Evolutionary conservation across 2,113 vertebrate genomes (phyloP).

Genomic region (Lichenostomus cassidix): DNA sequence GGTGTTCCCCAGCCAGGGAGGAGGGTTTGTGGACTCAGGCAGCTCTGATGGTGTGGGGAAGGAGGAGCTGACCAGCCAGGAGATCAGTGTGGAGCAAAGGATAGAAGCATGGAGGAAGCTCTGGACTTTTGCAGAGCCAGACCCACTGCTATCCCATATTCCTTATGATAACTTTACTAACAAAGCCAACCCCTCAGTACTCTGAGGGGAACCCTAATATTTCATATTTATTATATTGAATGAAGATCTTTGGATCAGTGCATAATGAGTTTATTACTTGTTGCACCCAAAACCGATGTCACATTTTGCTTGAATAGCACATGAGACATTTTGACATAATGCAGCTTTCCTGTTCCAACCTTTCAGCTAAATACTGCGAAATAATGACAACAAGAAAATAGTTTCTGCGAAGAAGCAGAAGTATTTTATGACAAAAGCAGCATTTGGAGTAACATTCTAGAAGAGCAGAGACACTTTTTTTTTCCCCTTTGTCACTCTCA

Average conservation of each 20-base stretch:
- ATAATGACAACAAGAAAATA: slow-evolving; percentile 33
- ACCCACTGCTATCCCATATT: background rate
- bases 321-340: slow-evolving; percentile 29
- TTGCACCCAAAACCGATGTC: background rate
- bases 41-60: background rate
- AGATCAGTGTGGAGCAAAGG: background rate
- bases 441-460: slow-evolving; percentile 23
- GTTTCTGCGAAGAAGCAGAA: slow-evolving; percentile 28
- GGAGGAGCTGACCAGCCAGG: background rate
- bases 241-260: background rate
- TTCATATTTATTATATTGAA: background rate
- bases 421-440: slow-evolving; percentile 44
- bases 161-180: background rate
- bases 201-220: background rate
- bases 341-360: slow-evolving; percentile 49
- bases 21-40: background rate
- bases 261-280: background rate
- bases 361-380: slow-evolving; percentile 31
- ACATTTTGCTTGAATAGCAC: background rate
- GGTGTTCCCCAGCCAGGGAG: background rate
- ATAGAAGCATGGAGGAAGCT: background rate
- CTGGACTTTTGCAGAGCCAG: background rate
- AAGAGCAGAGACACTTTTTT: background rate
- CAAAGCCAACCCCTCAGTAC: background rate
- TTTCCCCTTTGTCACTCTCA: slow-evolving; percentile 46